Evolutionary conservation across 2,113 vertebrate species (phyloP), one percentile per base, ranked within the genome.

Genomic region (Apus apus): DNA sequence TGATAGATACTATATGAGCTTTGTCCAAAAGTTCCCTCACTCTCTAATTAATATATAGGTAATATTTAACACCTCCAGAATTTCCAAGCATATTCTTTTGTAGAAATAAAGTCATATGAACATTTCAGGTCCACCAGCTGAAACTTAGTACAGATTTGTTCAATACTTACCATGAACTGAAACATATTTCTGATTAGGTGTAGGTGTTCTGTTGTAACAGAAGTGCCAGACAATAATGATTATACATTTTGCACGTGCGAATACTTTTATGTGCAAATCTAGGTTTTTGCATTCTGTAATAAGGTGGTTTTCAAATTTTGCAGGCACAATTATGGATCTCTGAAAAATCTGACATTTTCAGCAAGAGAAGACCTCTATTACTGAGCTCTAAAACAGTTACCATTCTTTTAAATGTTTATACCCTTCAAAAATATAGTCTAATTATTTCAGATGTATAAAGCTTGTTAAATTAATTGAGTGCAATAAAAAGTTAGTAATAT

Each of bases 201-300:
- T n/a, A 45, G 45, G 23, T 50, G 25, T 68, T 73, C 62, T 71
- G 15, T 68, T 81, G 30, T 32, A 53, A 48, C 3, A 88, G 25
- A 65, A 92, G 17, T 53, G 48, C 53, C 84, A 84, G 93, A 90
- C 26, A 68, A 83, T 57, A 57, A n/a, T 27, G 46, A 54, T 60
- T 71, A 74, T 56, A 57, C 23, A 50, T 78, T 75, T 89, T 64
- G 26, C 29, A 51, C 91, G 75, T 96, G 60, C 72, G 94, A 96
- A 36, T 74, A 66, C 4, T 90, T 29, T 7, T 40, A 58, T 83
- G 72, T 90, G 78, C 82, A 95, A 93, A 92, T 34, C 40, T 48
- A 87, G 25, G 32, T 11, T 93, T 94, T 77, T 90, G 46, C 64
- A 70, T 67, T 61, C 9, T 88, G 3, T 2, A 64, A 45, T 34